Evolutionary conservation across 1,140 invertebrate genomes (phyloP), one percentile per base, ranked within the genome.

Genomic region (Melanaphis sacchari): DNA sequence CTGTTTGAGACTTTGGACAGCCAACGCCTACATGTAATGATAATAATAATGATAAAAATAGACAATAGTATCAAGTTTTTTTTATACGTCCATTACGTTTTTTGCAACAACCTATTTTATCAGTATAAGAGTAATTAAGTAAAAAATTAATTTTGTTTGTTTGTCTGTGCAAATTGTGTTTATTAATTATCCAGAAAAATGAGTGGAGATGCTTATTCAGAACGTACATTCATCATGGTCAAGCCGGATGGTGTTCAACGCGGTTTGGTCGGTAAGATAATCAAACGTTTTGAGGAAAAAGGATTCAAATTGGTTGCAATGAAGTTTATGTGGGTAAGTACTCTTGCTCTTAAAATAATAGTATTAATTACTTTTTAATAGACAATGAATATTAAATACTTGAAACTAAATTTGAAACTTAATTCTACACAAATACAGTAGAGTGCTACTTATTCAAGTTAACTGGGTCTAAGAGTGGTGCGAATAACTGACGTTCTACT

Each of bases 181-280:
- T 40, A 21, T 40, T 82, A 11, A 5, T 6, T 85, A 11, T n/a
- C 31, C 26, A 76, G 40, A 89, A 90, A 59, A 36, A 92, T 92
- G 90, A 31, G 66, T 21, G 66, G 43, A 0, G 90, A 92, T 22
- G 97, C 96, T 95, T 92, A 92, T 92, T 96, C 96, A 94, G 99
- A 99, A 96, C 97, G 98, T 95, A 99, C 99, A 94, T 99, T 99
- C 95, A 98, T 99, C 95, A 99, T 99, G 97, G 96, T 99, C 93
- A 92, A 99, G 96, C 99, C 99, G 81, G 99, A 99, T 96, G 99
- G 98, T 93, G 99, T 99, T 94, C 99, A 99, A 95, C 97, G 99
- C 93, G 98, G 98, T 94, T 96, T 99, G 76, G 97, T 99, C 93
- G 99, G 99, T 59, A 98, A 99, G 95, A 99, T 99, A 94, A 98